These are phyloP conservation scores for Torymus aiolomorphi DNA, from an alignment of 2,888 invertebrate species.

Conservation along the genomic window DNA sequence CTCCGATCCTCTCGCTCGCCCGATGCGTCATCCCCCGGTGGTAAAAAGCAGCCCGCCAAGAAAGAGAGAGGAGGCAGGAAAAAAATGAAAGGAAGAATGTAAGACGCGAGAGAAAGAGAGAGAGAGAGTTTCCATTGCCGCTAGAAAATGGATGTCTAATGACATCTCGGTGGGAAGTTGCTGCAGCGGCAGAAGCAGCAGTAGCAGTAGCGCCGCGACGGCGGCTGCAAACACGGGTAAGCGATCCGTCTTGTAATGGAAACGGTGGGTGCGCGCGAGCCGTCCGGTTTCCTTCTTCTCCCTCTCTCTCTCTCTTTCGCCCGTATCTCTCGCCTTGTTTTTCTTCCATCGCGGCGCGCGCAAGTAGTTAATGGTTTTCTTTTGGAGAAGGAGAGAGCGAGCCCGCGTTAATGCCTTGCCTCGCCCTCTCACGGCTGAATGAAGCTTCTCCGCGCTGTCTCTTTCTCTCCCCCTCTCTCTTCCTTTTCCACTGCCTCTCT, in stretches of 20 bases:
- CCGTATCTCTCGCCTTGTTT: constrained; percentile 52
- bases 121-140: constrained; percentile 29
- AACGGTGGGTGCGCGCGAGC: constrained; percentile 25
- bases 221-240: constrained; percentile 24
- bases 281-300: constrained; percentile 40
- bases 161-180: constrained; percentile 45
- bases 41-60: not conserved
- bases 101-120: not conserved
- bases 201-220: not conserved
- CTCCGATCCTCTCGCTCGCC: constrained; percentile 10
- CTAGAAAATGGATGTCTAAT: constrained; percentile 55
- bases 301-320: constrained; percentile 43
- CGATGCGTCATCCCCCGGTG: too few relatives aligned
- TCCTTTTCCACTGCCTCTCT: not conserved
- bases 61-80: not conserved
- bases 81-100: not conserved
- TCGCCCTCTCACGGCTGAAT: constrained; percentile 23
- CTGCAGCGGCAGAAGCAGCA: not conserved
- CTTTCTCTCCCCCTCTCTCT: not conserved
- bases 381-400: constrained; percentile 58
- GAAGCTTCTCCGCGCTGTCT: not conserved
- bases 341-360: constrained; percentile 61
- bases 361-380: constrained; percentile 68
- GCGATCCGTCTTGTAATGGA: constrained; percentile 57
- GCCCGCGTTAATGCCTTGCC: constrained; percentile 18